A percentile compares a stretch with the other conserved stretches of the same genome.
Conservation (phyloP, 2,888 invertebrate species). For the Mantis religiosa region DNA sequence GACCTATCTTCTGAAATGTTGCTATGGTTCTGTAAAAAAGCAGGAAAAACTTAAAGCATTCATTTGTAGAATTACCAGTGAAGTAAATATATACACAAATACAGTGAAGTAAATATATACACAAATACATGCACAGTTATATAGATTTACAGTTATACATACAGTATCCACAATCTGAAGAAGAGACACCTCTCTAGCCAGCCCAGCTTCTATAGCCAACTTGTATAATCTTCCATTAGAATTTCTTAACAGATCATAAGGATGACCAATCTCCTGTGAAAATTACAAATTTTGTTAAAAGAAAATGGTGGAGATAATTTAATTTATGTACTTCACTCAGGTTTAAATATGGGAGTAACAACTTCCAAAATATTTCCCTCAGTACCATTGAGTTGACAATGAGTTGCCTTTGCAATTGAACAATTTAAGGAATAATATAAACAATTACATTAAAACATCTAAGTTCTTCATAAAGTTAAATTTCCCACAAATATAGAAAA, state of each 20-base stretch:
- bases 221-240: not conserved
- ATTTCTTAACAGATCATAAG: not conserved
- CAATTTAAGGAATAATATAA: too few relatives aligned
- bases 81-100: not conserved
- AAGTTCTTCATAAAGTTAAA: too few relatives aligned
- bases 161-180: not conserved
- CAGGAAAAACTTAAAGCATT: not conserved
- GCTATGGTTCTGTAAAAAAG: not conserved
- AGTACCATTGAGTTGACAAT: too few relatives aligned
- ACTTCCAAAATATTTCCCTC: too few relatives aligned
- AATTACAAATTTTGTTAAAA: not conserved
- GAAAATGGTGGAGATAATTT: too few relatives aligned
- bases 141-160: not conserved
- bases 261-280: not conserved
- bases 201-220: not conserved
- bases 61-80: not conserved
- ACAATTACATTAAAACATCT: too few relatives aligned
- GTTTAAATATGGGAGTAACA: too few relatives aligned
- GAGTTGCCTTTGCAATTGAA: too few relatives aligned
- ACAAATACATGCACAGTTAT: too few relatives aligned
- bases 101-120: too few relatives aligned
- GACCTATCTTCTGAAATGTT: not conserved
- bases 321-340: too few relatives aligned
- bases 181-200: not conserved
- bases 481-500: too few relatives aligned